These are phyloP conservation scores for Trogon surrucura DNA, from an alignment of 2,113 vertebrate species.

Conservation along the genomic window DNA sequence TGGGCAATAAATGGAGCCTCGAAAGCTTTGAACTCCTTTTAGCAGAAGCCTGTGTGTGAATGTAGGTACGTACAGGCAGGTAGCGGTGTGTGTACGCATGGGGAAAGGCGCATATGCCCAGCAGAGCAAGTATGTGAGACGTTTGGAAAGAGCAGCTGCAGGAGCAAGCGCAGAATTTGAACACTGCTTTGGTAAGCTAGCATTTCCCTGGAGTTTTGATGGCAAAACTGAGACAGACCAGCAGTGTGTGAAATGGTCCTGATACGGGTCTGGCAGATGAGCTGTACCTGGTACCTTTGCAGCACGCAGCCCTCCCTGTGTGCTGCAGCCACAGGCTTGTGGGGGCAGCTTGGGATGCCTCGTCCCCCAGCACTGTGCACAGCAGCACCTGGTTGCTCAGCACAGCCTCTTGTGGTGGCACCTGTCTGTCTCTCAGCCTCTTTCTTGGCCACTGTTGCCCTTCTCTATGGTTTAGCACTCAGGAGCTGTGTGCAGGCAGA, in stretches of 20 bases:
- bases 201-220: not conserved
- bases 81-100: too few species aligned
- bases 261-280: not conserved
- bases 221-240: not conserved
- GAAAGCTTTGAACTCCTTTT: not conserved
- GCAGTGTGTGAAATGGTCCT: not conserved
- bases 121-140: not conserved
- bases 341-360: not conserved
- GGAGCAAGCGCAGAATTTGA: not conserved
- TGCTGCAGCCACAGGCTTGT: not conserved
- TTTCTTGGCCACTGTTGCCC: not conserved
- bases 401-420: not conserved
- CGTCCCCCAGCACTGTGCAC: fast-evolving
- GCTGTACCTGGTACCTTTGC: not conserved
- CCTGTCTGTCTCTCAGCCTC: fast-evolving
- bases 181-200: not conserved
- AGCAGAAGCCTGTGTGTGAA: not conserved
- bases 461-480: not conserved
- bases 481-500: not conserved
- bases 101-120: not conserved
- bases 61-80: not conserved
- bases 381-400: not conserved
- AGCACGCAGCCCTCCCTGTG: not conserved
- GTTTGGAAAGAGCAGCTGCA: not conserved
- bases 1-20: slow-evolving; percentile 24